These are phyloP conservation scores for Papilio polytes DNA, from an alignment of 1,140 invertebrate species.

Conservation along the genomic window DNA sequence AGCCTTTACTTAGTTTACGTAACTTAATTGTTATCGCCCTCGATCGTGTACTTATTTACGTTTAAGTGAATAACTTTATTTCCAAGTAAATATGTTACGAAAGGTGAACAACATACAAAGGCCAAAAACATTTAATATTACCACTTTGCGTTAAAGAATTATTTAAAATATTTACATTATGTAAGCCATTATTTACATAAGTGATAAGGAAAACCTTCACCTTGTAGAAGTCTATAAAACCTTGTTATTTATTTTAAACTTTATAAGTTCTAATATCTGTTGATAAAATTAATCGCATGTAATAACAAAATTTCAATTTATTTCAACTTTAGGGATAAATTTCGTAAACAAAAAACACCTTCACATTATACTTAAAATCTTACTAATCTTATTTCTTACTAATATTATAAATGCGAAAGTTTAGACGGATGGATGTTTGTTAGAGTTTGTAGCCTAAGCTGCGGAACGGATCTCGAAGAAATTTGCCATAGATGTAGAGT, in stretches of 20 bases:
- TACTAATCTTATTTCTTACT: too few relatives aligned
- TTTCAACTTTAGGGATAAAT: background rate
- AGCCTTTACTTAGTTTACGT: background rate
- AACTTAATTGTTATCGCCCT: background rate
- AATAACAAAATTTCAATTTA: background rate
- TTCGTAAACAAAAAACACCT: background rate
- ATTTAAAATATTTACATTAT: conserved; percentile 1
- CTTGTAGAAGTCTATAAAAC: background rate
- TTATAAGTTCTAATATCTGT: background rate
- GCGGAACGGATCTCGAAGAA: too few relatives aligned
- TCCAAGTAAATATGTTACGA: conserved; percentile 1
- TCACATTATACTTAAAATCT: too few relatives aligned
- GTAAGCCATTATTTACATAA: background rate
- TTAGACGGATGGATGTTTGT: too few relatives aligned
- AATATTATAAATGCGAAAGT: too few relatives aligned
- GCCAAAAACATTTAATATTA: background rate
- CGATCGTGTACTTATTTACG: background rate
- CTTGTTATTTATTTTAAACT: background rate
- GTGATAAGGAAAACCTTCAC: background rate
- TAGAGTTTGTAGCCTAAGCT: too few relatives aligned
- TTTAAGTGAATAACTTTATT: background rate
- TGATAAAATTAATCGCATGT: background rate
- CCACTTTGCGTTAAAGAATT: background rate
- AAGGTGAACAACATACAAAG: conserved; percentile 14
- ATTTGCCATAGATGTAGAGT: too few relatives aligned